These are phyloP conservation scores for Heliconius ethilla DNA, from an alignment of 2,888 invertebrate genomes.

Conservation along the genomic window DNA sequence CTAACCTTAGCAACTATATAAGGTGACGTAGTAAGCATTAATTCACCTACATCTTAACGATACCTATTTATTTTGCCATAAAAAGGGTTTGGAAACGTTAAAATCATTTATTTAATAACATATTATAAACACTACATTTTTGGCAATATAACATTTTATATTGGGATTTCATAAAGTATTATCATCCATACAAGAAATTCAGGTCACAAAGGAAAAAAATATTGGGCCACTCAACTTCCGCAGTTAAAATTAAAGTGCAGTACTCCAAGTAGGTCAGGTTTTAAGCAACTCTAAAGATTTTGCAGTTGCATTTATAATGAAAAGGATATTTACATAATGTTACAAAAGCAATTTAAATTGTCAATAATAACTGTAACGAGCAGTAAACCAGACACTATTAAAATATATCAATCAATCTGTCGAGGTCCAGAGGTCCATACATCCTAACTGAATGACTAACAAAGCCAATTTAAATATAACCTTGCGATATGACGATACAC, in stretches of 20 bases:
- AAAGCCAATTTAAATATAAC: background rate
- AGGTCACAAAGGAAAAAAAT: slow-evolving; percentile 31
- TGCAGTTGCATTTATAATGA: slow-evolving; percentile 24
- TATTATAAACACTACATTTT: background rate
- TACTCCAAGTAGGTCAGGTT: slow-evolving; percentile 34
- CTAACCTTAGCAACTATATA: slow-evolving; percentile 16
- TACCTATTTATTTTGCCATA: background rate
- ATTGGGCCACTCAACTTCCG: slow-evolving; percentile 32
- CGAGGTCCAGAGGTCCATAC: background rate
- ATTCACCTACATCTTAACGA: slow-evolving; percentile 6
- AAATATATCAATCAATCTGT: slow-evolving; percentile 9
- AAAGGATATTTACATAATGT: slow-evolving; percentile 11
- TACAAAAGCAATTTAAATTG: background rate
- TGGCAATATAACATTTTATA: slow-evolving; percentile 7
- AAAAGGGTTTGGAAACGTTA: background rate
- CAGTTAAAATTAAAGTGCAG: slow-evolving; percentile 24
- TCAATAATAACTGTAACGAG: background rate
- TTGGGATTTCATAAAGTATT: background rate
- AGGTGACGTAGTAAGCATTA: slow-evolving; percentile 19
- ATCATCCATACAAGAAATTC: slow-evolving; percentile 16
- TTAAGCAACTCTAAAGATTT: slow-evolving; percentile 21
- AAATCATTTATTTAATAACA: background rate
- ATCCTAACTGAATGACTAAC: background rate
- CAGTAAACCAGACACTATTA: background rate
- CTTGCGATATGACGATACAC: background rate